Evolutionary conservation across 2,888 invertebrate genomes (phyloP).

Genomic region (Vanessa cardui): DNA sequence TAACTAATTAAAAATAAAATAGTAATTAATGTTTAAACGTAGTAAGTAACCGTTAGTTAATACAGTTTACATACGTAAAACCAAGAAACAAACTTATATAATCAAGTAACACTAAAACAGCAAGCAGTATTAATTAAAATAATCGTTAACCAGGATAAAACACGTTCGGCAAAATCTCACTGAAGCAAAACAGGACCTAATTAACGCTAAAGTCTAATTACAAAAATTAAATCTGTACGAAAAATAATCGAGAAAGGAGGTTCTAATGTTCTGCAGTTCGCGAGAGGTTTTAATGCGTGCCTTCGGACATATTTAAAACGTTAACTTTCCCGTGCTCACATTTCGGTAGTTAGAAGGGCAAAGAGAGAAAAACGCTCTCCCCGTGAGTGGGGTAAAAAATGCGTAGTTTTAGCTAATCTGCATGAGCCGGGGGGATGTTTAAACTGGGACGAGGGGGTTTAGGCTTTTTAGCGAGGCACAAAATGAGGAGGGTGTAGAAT

Average conservation of each 20-base stretch:
- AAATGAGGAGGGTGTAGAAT: conserved; percentile 76
- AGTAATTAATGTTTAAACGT: no score
- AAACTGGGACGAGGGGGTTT: conserved; percentile 69
- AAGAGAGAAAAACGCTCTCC: conserved; percentile 67
- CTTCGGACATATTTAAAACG: conserved; percentile 82
- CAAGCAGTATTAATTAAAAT: not conserved
- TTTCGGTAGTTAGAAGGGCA: conserved; percentile 76
- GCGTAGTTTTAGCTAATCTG: conserved; percentile 87
- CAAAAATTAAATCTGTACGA: conserved; percentile 13
- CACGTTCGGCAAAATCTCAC: not conserved
- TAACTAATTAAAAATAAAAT: no score
- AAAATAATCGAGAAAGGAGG: conserved; percentile 25
- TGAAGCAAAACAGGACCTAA: conserved; percentile 7
- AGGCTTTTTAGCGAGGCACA: conserved; percentile 81
- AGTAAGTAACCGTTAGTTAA: no score
- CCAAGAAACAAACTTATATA: no score
- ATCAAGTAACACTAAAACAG: not conserved
- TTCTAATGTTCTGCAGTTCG: conserved; percentile 75
- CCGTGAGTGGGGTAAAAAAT: conserved; percentile 83
- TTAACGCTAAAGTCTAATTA: conserved; percentile 17
- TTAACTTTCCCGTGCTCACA: conserved; percentile 74
- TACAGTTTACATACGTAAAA: no score
- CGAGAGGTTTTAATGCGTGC: conserved; percentile 73
- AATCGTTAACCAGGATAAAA: not conserved
- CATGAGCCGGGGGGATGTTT: conserved; percentile 72